Evolutionary conservation across 2,113 vertebrate species (phyloP), one percentile per base, ranked within the genome.

Genomic region (Rynchops niger): DNA sequence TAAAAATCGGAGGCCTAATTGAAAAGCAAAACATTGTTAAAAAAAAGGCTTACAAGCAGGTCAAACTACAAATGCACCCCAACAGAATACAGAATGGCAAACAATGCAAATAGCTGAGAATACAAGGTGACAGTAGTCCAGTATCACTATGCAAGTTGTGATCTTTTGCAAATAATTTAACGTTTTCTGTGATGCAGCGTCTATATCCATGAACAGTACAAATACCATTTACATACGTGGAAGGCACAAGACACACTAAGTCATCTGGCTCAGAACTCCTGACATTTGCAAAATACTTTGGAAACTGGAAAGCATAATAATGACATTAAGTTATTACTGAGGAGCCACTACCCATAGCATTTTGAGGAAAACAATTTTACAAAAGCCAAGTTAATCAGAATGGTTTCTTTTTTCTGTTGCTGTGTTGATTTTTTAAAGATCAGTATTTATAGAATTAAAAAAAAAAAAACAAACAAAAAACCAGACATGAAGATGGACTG

Each of bases 1-100:
- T 96, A 99, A 97, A 97, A 99, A 99, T 29, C 98, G 98, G 45
- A 99, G 98, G 96, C 99, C 99, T 97, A 96, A 86, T 95, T 65
- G 90, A 72, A 91, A 94, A 93, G 59, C 74, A 95, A 87, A 93
- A 78, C 19, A 88, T 6, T 43, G n/a, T 94, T 73, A 81, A 71
- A 63, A 63, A 40, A 74, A 92, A 71, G 27, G 45, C 13, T 84
- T 73, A 45, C 27, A 91, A 92, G 29, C 12, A 86, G 36, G 40
- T 73, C 59, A 69, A 86, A 36, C 58, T 42, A 69, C 43, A 76
- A 73, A 61, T 61, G 50, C 32, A 74, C 16, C 45, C 9, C 63
- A 58, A 30, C 22, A 90, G 52, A 83, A 69, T 26, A 62, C 20
- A 36, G 70, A 83, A 82, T 12, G 19, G 61, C 71, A 91, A 91